Conservation (phyloP, 2,113 vertebrate genomes). For the Vicugna pacos region DNA sequence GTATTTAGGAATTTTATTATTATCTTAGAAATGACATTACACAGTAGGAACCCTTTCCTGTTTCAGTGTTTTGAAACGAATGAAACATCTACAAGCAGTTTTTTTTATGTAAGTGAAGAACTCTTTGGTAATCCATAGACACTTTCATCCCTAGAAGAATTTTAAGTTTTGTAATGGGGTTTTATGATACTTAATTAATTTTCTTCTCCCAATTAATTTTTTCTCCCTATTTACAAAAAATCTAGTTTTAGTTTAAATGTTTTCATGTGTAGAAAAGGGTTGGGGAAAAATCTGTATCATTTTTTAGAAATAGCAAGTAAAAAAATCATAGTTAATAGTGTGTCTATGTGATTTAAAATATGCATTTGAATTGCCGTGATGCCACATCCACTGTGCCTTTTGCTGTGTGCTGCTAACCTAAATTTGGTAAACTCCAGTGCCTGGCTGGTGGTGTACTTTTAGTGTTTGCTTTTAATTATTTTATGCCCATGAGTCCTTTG, state of each 20-base stretch:
- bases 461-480: neutral
- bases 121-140: neutral
- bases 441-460: neutral
- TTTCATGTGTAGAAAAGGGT: neutral
- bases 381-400: neutral
- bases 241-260: conserved; percentile 18
- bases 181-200: neutral
- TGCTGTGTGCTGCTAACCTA: neutral
- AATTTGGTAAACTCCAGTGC: neutral
- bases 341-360: neutral
- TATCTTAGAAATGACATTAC: conserved; percentile 11
- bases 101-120: conserved; percentile 21
- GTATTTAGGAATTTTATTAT: neutral
- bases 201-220: neutral
- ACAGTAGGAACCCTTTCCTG: neutral
- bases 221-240: conserved; percentile 6
- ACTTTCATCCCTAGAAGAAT: neutral
- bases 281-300: neutral
- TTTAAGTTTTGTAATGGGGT: neutral
- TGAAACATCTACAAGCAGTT: neutral
- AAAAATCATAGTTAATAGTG: neutral
- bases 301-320: neutral
- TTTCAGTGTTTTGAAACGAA: conserved; percentile 49
- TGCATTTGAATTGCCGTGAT: neutral
- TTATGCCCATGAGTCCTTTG: neutral